Evolutionary conservation across 2,888 invertebrate species (phyloP).

Genomic region (Chymomyza procnemis): DNA sequence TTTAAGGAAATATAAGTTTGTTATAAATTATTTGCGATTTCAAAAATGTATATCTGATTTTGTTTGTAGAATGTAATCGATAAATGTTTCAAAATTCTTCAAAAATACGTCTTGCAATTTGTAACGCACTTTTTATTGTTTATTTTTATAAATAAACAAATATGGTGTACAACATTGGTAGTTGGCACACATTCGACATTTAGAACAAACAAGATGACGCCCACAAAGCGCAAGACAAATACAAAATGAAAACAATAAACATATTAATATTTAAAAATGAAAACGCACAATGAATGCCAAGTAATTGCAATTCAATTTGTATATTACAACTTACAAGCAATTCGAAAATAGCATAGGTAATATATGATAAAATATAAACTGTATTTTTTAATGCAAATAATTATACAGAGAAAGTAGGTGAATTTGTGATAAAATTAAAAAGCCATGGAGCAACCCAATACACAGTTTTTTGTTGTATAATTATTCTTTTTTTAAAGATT

Average conservation of each 20-base stretch:
- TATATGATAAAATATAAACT: no score
- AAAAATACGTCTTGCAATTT: constrained; percentile 21
- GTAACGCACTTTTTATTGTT: constrained; percentile 33
- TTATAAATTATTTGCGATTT: no score
- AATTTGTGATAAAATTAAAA: no score
- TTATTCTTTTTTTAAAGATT: no score
- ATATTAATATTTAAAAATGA: background rate
- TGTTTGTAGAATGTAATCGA: background rate
- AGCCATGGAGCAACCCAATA: no score
- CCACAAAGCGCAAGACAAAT: background rate
- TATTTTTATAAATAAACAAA: constrained; percentile 34
- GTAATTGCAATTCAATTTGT: background rate
- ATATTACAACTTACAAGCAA: background rate
- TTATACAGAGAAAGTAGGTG: no score
- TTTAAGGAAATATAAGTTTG: no score
- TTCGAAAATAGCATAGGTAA: no score
- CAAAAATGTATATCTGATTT: constrained; percentile 19
- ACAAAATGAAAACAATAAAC: background rate
- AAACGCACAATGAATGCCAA: background rate
- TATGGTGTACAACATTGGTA: background rate
- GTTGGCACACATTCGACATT: constrained; percentile 18
- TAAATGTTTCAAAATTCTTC: constrained; percentile 32
- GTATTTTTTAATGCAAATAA: no score
- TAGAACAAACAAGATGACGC: constrained; percentile 20
- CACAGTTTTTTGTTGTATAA: no score